Evolutionary conservation across 2,888 invertebrate genomes (phyloP), one percentile per base, ranked within the genome.

Genomic region (Idaea aversata): DNA sequence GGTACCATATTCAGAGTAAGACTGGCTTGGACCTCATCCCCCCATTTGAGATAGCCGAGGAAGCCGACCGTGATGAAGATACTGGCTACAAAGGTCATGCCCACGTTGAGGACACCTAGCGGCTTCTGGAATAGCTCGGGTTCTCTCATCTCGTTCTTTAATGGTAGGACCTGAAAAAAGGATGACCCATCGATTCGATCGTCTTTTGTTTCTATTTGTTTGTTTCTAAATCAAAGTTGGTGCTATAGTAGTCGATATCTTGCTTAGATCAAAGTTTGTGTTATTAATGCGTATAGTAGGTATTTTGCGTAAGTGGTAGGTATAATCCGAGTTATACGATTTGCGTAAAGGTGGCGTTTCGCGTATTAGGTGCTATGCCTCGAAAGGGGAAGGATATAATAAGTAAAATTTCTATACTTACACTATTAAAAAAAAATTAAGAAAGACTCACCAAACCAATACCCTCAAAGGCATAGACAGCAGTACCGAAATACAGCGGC

Each of bases 391-490:
- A 25, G 25, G 2, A 1, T 25, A 25, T 25, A 25, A 25, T 25
- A 36, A 36, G 7, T 13, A 3, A 13, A 47, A 10, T 13, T 47
- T 47, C 7, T 13, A 13, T 47, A 36, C 36, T 5, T 36, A 7
- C 47, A n/a, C n/a, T n/a, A n/a, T 47, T 13, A 10, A 47, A 10
- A 47, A 47, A 13, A 47, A 47, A 10, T 61, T n/a, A 25, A 25
- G 3, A 25, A 64, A 5, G 62, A 87, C 94, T 94, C 84, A 96
- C 97, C 93, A 97, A 87, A 64, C 97, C 97, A 73, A 99, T 99
- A 70, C 99, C 99, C 93, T 99, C 99, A 82, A 99, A 99, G 4
- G 99, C 97, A 87, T 97, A 99, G 66, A 99, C 95, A 34, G 98
- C 98, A 0, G 99, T 99, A 61, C 99, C 99, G 82, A 99, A 98